Base-by-base conservation (phyloP, 1,140 invertebrate genomes). In the Sycophaga agraensis region DNA sequence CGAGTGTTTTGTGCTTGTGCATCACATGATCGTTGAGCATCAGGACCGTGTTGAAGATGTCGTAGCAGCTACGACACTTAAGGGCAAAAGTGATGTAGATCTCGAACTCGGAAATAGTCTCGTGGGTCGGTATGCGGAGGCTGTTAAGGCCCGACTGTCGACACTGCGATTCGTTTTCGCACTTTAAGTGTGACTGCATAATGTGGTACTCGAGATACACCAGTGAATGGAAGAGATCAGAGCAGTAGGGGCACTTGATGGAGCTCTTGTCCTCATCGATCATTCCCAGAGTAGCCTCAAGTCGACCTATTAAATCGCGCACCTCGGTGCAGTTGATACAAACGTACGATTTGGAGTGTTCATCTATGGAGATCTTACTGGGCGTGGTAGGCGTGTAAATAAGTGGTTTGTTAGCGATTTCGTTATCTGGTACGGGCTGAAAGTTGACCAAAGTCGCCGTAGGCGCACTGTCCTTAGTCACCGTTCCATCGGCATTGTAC, bases 201-300 rank as follows among this genome's bases (percentile, higher is more conserved):
- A 69, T 40, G 31, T 69, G 68, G 4, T 64, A 45, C 14, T 66
- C 63, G 0, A 70, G 24, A 14, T 60, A 45, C 14, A 56, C 54
- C 8, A 58, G 43, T 2, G 58, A 59, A 12, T 50, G 51, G 26
- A 66, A 68, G 22, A 61, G 31, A 17, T 54, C 54, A 2, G 59
- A 40, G 48, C 68, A 70, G 16, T 59, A 65, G 12, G 64, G 63
- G 48, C 68, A 70, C 51, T 59, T 61, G 12, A 69, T 60, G 0
- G 35, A 35, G 17, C 22, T 46, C 5, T 60, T 51, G 19, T 50
- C 53, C 16, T 56, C 58, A 19, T 63, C 48, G 6, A 39, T 61
- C 43, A 62, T 62, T 4, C 51, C 58, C n/a, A 55, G 16, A 11
- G 48, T 59, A 14, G 17, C 31, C 14, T 55, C 59, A 2, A 64